Conservation (phyloP, 2,888 invertebrate species). For the Synanthedon andrenaeformis region DNA sequence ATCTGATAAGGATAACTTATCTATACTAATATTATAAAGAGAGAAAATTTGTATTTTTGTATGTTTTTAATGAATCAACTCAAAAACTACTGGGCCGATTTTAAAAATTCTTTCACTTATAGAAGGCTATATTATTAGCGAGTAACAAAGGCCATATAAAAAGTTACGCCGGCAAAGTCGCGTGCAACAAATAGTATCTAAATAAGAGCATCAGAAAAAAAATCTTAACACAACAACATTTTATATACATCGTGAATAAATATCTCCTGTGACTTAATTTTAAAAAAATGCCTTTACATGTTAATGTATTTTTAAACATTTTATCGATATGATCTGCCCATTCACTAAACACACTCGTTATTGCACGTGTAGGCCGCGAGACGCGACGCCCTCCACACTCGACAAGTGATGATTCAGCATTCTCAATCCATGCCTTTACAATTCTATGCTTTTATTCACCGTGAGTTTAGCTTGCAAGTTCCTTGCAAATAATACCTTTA, state of each 20-base stretch:
- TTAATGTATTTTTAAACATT: no score
- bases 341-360: constrained; percentile 39
- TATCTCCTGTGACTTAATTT: no score
- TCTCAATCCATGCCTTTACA: constrained; percentile 61
- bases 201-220: background rate
- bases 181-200: no score
- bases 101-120: no score
- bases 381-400: constrained; percentile 30
- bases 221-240: background rate
- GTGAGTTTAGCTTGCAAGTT: constrained; percentile 43
- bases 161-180: no score
- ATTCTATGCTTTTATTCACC: constrained; percentile 53
- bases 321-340: constrained; percentile 4
- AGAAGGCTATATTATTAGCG: no score
- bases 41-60: no score
- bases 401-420: constrained; percentile 62
- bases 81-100: no score
- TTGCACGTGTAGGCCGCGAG: constrained; percentile 32
- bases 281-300: no score
- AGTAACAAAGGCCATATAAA: no score
- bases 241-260: no score
- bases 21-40: background rate
- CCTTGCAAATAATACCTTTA: constrained; percentile 31
- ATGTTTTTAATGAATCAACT: no score
- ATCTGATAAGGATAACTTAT: background rate